These are phyloP conservation scores for Emydocephalus ijimae DNA, from an alignment of 2,113 vertebrate genomes.

Conservation along the genomic window DNA sequence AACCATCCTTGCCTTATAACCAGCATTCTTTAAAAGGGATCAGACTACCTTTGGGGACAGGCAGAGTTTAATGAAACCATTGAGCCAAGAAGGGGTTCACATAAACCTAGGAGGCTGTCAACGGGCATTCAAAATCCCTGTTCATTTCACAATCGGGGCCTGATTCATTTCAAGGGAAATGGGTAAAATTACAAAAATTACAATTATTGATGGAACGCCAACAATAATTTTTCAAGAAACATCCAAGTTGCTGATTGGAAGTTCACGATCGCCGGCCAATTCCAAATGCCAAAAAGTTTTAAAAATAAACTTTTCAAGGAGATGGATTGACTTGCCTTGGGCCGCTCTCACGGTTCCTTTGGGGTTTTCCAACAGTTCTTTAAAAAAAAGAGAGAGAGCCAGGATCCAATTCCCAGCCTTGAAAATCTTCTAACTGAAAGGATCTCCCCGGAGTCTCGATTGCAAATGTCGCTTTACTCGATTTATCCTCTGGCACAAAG, in stretches of 20 bases:
- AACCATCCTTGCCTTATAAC: neutral
- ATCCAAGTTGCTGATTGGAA: neutral
- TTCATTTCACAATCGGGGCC: neutral
- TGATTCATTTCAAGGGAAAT: neutral
- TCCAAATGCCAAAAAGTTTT: neutral
- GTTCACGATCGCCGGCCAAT: neutral
- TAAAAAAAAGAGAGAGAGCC: too few relatives aligned
- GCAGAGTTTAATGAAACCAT: neutral
- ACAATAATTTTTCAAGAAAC: neutral
- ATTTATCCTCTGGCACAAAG: neutral
- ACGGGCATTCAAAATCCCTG: neutral
- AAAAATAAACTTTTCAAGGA: neutral
- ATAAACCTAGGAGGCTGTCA: neutral
- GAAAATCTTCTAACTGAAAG: neutral
- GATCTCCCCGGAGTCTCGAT: neutral
- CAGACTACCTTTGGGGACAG: neutral
- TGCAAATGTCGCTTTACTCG: neutral
- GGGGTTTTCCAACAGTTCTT: neutral
- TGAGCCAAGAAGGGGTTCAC: neutral
- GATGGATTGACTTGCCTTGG: neutral
- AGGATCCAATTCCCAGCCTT: neutral
- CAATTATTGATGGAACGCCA: neutral
- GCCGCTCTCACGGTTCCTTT: neutral
- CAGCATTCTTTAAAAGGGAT: neutral
- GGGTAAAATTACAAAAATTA: neutral